A percentile compares a stretch with the other conserved stretches of the same genome.
phyloP scores from a whole-genome alignment of 2,113 vertebrate species.

The Ameiurus melas region DNA sequence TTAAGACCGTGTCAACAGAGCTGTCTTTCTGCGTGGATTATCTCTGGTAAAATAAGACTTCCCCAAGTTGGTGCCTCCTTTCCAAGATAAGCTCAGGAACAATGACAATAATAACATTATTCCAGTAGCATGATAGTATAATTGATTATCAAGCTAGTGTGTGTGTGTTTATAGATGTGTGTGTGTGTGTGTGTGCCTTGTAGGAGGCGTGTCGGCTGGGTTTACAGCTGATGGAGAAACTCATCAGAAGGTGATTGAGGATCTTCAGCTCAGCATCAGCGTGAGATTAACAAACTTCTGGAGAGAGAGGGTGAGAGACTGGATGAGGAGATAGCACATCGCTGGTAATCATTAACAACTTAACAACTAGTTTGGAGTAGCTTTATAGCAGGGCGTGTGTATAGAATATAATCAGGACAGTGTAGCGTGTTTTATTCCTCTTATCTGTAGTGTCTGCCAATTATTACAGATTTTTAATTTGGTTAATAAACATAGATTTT shows the following conservation, averaged over 20 bases:
- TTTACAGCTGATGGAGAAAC: conserved; percentile 99
- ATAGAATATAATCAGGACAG: background rate
- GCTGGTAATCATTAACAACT: conserved; percentile 75
- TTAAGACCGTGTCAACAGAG: background rate
- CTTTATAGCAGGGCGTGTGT: no score
- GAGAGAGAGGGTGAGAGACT: conserved; percentile 95
- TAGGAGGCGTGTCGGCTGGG: conserved; percentile 95
- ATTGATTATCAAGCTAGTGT: background rate
- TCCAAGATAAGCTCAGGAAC: background rate
- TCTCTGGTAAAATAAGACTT: background rate
- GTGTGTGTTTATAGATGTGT: background rate
- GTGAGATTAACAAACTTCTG: conserved; percentile 90
- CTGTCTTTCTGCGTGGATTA: background rate
- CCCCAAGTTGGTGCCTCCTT: background rate
- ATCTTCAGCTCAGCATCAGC: conserved; percentile 93
- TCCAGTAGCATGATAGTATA: background rate
- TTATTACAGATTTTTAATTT: no score
- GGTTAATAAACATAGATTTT: no score
- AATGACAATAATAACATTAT: background rate
- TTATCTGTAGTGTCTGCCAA: background rate
- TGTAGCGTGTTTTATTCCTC: background rate
- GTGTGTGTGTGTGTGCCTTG: background rate
- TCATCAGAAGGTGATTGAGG: conserved; percentile 93
- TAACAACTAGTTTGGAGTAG: background rate
- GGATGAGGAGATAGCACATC: conserved; percentile 92